phyloP scores from a whole-genome alignment of 1,140 invertebrate species.

The Elymnias hypermnestra region DNA sequence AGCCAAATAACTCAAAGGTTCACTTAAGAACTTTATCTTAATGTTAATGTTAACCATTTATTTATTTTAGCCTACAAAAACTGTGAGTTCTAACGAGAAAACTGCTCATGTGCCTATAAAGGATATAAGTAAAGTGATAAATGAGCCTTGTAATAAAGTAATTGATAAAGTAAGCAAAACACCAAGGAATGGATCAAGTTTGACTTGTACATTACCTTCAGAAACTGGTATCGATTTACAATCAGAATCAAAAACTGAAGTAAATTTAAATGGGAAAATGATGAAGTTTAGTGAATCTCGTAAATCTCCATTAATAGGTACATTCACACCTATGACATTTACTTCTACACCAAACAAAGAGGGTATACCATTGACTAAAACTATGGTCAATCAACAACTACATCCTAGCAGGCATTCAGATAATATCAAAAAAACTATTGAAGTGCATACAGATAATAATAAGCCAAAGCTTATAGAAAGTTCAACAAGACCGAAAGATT shows the following conservation, averaged over 20 bases:
- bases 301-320: constrained; percentile 59
- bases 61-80: constrained; percentile 50
- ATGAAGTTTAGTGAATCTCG: constrained; percentile 61
- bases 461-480: constrained; percentile 43
- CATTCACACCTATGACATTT: constrained; percentile 58
- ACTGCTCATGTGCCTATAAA: constrained; percentile 44
- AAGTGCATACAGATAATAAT: constrained; percentile 57
- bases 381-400: constrained; percentile 61
- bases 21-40: no score
- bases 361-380: constrained; percentile 61
- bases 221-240: constrained; percentile 11
- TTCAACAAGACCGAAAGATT: constrained; percentile 25
- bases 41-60: no score
- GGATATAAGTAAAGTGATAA: constrained; percentile 43
- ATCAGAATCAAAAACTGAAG: constrained; percentile 40
- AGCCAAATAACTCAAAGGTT: no score
- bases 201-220: constrained; percentile 13
- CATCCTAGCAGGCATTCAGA: constrained; percentile 63
- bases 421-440: constrained; percentile 65
- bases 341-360: constrained; percentile 69
- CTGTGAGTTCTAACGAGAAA: constrained; percentile 35
- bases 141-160: constrained; percentile 42
- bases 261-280: constrained; percentile 56
- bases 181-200: constrained; percentile 22
- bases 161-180: constrained; percentile 33